Conservation (phyloP, 2,113 vertebrate species). For the Forbesichthys papilliferus region DNA sequence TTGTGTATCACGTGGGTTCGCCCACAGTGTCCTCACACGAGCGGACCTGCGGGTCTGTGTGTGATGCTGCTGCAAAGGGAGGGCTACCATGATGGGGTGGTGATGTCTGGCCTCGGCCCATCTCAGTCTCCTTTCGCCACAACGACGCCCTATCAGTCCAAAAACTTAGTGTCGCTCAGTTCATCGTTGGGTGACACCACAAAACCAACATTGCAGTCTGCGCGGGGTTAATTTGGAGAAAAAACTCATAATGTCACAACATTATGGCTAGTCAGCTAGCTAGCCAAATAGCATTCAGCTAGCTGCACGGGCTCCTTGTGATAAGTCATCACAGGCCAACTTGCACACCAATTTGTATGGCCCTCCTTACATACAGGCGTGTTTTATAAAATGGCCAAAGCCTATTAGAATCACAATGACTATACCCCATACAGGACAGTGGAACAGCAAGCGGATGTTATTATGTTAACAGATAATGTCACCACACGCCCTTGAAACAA, state of each 20-base stretch:
- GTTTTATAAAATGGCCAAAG: not conserved
- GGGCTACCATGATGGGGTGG: slow-evolving; percentile 31
- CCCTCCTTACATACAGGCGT: not conserved
- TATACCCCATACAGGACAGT: slow-evolving; percentile 12
- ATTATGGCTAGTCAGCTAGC: not conserved
- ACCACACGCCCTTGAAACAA: slow-evolving; percentile 78
- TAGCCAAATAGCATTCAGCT: slow-evolving; percentile 11
- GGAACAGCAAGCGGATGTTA: slow-evolving; percentile 61
- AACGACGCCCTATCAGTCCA: slow-evolving; percentile 14
- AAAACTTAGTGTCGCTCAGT: not conserved
- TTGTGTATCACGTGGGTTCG: not conserved
- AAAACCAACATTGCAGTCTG: too few relatives aligned
- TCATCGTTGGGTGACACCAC: too few relatives aligned
- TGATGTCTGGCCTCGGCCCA: slow-evolving; percentile 49
- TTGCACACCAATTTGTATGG: slow-evolving; percentile 14
- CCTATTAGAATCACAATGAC: not conserved
- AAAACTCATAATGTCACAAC: not conserved
- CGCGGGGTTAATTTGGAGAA: not conserved
- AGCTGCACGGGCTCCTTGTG: slow-evolving; percentile 54
- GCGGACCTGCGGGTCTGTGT: not conserved
- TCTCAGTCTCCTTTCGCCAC: slow-evolving; percentile 26
- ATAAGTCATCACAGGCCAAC: slow-evolving; percentile 49
- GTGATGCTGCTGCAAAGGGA: slow-evolving; percentile 49
- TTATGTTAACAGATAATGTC: slow-evolving; percentile 78
- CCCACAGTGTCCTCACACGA: not conserved